Evolutionary conservation across 2,888 invertebrate species (phyloP).

Genomic region (Conomelus anceps): DNA sequence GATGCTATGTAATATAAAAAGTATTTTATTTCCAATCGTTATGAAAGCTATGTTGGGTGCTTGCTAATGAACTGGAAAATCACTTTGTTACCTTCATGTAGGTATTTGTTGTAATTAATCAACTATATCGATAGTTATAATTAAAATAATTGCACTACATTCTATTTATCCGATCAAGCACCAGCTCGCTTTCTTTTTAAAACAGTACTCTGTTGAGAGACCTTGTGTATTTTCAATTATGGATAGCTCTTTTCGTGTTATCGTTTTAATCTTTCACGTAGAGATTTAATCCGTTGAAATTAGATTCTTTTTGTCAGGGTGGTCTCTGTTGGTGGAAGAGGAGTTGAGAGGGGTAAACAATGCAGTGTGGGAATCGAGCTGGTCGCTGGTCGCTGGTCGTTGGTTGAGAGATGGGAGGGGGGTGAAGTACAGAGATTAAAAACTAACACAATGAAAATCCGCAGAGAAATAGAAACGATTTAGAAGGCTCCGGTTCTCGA

Average conservation of each 20-base stretch:
- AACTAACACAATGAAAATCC: constrained; percentile 14
- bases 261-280: constrained; percentile 8
- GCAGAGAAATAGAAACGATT: constrained; percentile 5
- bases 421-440: constrained; percentile 6
- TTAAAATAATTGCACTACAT: too few species aligned
- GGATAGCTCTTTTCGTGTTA: constrained; percentile 8
- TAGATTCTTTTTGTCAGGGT: constrained; percentile 9
- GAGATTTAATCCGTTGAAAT: constrained; percentile 13
- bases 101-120: too few species aligned
- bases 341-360: background rate
- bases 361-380: background rate
- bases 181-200: background rate
- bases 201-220: background rate
- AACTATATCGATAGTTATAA: too few species aligned
- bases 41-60: too few species aligned
- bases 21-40: too few species aligned
- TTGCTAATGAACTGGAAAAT: too few species aligned
- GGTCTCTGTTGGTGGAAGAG: background rate
- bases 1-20: too few species aligned
- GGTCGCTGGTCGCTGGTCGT: background rate
- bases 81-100: too few species aligned
- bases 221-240: constrained; percentile 10
- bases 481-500: background rate
- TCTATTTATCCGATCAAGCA: too few species aligned
- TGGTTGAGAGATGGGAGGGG: background rate